These are phyloP conservation scores for Phenganax marumi DNA, from an alignment of 92 coral and sea anemone genomes.

Conservation along the genomic window DNA sequence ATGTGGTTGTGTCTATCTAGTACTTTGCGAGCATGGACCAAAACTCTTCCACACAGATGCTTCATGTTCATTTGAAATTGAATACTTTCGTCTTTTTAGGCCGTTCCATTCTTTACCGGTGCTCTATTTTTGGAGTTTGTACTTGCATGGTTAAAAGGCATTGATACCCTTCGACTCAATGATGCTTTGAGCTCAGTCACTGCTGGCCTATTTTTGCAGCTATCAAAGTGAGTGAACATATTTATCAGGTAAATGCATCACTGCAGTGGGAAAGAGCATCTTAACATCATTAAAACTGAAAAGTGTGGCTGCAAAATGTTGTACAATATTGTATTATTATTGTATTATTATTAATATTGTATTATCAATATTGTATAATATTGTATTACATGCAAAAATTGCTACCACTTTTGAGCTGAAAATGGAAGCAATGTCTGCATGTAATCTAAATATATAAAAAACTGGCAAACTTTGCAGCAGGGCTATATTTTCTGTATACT, in stretches of 20 bases:
- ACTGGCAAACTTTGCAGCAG: too few relatives aligned
- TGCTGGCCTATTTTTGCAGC: conserved; percentile 68
- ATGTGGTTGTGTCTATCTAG: background rate
- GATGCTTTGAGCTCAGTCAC: conserved; percentile 74
- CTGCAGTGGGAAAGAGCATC: too few relatives aligned
- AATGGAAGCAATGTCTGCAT: too few relatives aligned
- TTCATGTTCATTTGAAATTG: background rate
- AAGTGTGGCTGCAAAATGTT: too few relatives aligned
- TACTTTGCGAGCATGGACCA: background rate
- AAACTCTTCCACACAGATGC: background rate
- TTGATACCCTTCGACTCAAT: conserved; percentile 68
- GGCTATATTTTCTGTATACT: too few relatives aligned
- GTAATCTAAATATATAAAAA: too few relatives aligned
- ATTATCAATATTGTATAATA: background rate
- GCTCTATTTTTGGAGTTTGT: conserved; percentile 68
- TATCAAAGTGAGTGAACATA: conserved; percentile 62
- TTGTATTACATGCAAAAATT: background rate
- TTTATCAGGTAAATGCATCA: too few relatives aligned
- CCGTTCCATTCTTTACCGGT: conserved; percentile 74
- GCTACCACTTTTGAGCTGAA: background rate
- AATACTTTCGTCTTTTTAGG: conserved; percentile 47
- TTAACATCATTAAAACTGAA: too few relatives aligned
- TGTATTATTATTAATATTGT: too few relatives aligned
- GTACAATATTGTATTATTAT: too few relatives aligned
- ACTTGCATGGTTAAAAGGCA: conserved; percentile 55